phyloP scores from a whole-genome alignment of 2,113 vertebrate species.

The Crotophaga sulcirostris region DNA sequence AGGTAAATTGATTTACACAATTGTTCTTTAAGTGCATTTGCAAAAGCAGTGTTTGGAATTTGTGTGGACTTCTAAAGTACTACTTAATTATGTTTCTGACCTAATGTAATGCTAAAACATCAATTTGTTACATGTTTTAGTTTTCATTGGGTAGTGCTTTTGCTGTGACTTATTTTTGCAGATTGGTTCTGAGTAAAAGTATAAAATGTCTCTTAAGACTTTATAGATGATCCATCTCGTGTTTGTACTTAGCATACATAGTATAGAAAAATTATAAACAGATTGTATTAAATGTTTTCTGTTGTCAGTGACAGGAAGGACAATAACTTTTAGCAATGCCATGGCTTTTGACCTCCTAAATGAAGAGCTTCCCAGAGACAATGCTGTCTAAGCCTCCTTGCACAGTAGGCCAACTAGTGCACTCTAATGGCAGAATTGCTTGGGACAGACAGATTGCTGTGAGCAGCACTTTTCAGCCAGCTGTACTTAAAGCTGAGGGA shows the following conservation, averaged over 20 bases:
- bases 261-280: background rate
- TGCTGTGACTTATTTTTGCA: background rate
- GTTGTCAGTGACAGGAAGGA: background rate
- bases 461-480: background rate
- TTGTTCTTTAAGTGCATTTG: background rate
- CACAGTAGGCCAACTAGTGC: background rate
- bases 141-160: background rate
- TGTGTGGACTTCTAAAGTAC: background rate
- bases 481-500: background rate
- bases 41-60: background rate
- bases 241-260: background rate
- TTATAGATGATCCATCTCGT: background rate
- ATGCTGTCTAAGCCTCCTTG: background rate
- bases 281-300: background rate
- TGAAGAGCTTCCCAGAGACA: background rate
- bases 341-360: background rate
- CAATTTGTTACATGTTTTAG: background rate
- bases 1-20: slow-evolving; percentile 68
- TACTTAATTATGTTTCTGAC: background rate
- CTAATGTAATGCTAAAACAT: background rate
- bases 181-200: background rate
- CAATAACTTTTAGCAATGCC: background rate
- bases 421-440: background rate
- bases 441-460: background rate
- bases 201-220: background rate